phyloP scores from a whole-genome alignment of 2,888 invertebrate species.

The Drosophila dives region DNA sequence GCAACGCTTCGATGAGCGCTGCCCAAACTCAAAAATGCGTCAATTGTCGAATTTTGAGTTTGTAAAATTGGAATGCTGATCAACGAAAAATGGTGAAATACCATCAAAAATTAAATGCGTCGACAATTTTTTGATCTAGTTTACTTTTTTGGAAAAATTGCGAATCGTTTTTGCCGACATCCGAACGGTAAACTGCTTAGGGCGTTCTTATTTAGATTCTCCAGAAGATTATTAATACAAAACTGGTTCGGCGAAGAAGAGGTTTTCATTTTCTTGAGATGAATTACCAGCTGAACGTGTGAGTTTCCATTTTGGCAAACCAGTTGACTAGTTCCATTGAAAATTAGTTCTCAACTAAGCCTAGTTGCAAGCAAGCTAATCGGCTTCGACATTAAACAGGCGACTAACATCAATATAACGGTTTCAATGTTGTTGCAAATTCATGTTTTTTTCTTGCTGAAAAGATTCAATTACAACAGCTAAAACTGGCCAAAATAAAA shows the following conservation, averaged over 20 bases:
- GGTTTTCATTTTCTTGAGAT: neutral
- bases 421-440: neutral
- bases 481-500: neutral
- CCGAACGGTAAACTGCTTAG: slow-evolving; percentile 30
- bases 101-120: slow-evolving; percentile 42
- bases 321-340: neutral
- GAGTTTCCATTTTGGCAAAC: slow-evolving; percentile 25
- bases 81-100: slow-evolving; percentile 45
- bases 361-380: neutral
- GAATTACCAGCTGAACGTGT: slow-evolving; percentile 13
- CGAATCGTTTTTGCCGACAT: slow-evolving; percentile 33
- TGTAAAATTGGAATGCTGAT: slow-evolving; percentile 29
- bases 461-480: neutral
- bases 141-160: slow-evolving; percentile 32
- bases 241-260: slow-evolving; percentile 39
- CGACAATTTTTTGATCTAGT: slow-evolving; percentile 38
- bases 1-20: slow-evolving; percentile 56
- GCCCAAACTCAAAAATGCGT: slow-evolving; percentile 21
- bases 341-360: neutral
- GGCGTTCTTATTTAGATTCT: slow-evolving; percentile 55
- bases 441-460: neutral
- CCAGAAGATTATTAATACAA: slow-evolving; percentile 36
- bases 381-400: neutral
- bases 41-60: slow-evolving; percentile 26
- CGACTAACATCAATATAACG: neutral